Evolutionary conservation across 2,113 vertebrate genomes (phyloP), one percentile per base, ranked within the genome.

Genomic region (Chaetura pelagica): DNA sequence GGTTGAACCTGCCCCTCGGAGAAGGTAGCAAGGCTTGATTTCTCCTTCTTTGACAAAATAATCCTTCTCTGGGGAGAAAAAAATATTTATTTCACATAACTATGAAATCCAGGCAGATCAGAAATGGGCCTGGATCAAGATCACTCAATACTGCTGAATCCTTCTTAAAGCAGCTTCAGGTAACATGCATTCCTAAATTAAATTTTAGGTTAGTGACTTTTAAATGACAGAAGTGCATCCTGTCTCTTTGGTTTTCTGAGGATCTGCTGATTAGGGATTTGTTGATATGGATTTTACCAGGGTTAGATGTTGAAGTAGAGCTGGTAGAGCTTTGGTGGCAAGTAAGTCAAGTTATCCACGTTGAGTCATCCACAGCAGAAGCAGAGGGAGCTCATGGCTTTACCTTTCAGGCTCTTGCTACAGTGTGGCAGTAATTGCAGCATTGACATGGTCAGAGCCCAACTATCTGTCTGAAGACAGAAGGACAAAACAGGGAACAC

Each of bases 371-470:
- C 7, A 38, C 30, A 5, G 1, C 21, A 55, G 42, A 58, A 71
- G 35, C 35, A 74, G 30, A 20, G 18, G 34, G 15, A 86, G 40
- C 12, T 77, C 4, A 12, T 11, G 5, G 16, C 8, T 83, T 81
- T 30, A 59, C 7, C 6, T 76, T 64, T 66, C 54, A n/a, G n/a
- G 24, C 46, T 51, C 69, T 55, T 81, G 30, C 55, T 57, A 16
- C 2, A 52, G 1, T 2, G 1, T 73, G 40, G 27, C 58, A 64
- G 18, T 12, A 55, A 42, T 8, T 22, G 13, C 20, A 42, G 32
- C 32, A 26, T 0, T 66, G 42, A 32, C 1, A 0, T 27, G 10
- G 12, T 10, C 51, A 66, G 76, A 89, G 19, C 21, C 21, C 10
- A 44, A 0, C 9, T 23, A 13, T 11, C 44, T 38, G 1, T 10